Conservation (phyloP, 2,888 invertebrate genomes). For the Lasioglossum villosulum region DNA sequence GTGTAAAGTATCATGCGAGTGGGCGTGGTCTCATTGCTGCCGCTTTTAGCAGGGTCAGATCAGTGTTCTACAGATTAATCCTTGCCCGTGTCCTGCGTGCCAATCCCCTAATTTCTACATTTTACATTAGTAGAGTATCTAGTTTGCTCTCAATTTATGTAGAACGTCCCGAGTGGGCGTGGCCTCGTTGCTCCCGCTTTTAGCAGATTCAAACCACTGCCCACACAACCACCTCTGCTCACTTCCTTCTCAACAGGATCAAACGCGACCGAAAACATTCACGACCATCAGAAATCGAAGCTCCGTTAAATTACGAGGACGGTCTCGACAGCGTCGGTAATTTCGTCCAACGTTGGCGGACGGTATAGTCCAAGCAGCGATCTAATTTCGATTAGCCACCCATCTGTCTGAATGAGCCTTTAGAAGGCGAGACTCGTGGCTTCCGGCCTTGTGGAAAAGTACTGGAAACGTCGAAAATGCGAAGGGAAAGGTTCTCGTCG, state of each 20-base stretch:
- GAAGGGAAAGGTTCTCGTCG: neutral
- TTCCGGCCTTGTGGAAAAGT: constrained; percentile 24
- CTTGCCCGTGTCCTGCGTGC: neutral
- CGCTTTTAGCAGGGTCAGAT: neutral
- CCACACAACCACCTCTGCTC: neutral
- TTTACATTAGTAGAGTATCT: neutral
- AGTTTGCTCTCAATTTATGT: neutral
- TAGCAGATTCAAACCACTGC: neutral
- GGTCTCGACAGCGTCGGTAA: neutral
- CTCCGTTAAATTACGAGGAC: neutral
- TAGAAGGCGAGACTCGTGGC: neutral
- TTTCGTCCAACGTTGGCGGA: neutral
- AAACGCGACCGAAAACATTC: constrained; percentile 1
- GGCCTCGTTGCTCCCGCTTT: neutral
- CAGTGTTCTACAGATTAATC: neutral
- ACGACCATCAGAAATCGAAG: constrained; percentile 5
- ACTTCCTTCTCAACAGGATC: neutral
- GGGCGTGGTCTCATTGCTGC: neutral
- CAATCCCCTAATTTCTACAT: neutral
- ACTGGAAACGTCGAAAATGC: neutral
- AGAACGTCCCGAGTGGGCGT: neutral
- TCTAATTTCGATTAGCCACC: constrained; percentile 40
- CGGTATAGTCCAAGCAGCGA: constrained; percentile 5
- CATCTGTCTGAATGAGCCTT: constrained; percentile 24
- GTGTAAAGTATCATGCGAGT: no score